phyloP scores from a whole-genome alignment of 2,797 vertebrate genomes.

The Rhinella marina region DNA sequence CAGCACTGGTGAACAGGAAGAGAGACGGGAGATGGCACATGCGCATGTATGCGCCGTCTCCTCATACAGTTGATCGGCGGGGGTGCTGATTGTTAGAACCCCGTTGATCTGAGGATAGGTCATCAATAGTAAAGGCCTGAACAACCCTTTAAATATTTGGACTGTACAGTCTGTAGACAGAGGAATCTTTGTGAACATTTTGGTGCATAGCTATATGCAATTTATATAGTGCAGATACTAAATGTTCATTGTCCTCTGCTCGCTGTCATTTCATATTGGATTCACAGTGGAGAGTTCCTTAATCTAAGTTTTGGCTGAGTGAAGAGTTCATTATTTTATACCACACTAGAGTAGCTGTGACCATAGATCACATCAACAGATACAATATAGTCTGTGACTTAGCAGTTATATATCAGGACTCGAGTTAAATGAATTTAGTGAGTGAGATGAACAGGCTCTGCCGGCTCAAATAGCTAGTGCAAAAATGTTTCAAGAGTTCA shows the following conservation, averaged over 20 bases:
- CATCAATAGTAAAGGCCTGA: too few species aligned
- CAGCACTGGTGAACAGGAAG: too few species aligned
- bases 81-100: too few species aligned
- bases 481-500: neutral
- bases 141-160: neutral
- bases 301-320: constrained; percentile 15
- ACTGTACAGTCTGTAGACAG: neutral
- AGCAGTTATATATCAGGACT: constrained; percentile 22
- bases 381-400: constrained; percentile 36
- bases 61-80: too few species aligned
- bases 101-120: too few species aligned
- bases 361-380: constrained; percentile 37
- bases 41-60: too few species aligned
- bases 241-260: constrained; percentile 5
- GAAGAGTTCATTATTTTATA: constrained; percentile 11
- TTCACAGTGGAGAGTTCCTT: neutral
- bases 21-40: too few species aligned
- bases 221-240: neutral
- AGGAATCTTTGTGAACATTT: neutral
- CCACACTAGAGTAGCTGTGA: constrained; percentile 34
- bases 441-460: neutral
- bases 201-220: neutral
- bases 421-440: constrained; percentile 22
- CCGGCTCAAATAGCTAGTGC: neutral
- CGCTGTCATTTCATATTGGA: neutral